Base-by-base conservation (phyloP, 1,140 invertebrate genomes). In the Apis cerana region DNA sequence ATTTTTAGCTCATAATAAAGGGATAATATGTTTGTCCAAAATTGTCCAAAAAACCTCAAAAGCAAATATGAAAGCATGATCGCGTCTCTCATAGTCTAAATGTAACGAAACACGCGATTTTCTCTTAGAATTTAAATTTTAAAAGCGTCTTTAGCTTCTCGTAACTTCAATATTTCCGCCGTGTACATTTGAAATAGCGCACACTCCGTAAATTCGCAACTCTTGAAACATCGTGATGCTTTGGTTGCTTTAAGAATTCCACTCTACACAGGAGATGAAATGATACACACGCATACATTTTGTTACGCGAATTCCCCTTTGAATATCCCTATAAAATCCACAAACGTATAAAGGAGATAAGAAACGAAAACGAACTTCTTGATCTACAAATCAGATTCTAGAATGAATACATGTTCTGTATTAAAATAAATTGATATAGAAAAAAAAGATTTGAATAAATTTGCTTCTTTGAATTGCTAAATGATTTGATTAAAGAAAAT, bases 221-320 rank as follows among this genome's bases (percentile, higher is more conserved):
- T 9, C 76, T 58, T 33, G 65, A 78, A 78, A 78, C 52, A 52
- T 69, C 17, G 33, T 59, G 43, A n/a, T 7, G 64, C 54, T 48
- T 48, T 65, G 65, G 17, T 33, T 27, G 33, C 52, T 78, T 50
- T 33, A 59, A 78, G 52, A 78, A 58, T 78, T 78, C 76, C 5
- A 43, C n/a, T 27, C 33, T 15, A 15, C 58, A 69, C 43, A 52
- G 43, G 33, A 10, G 15, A 12, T 43, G 11, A 43, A 68, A 78
- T 59, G 76, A 69, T 78, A 78, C 76, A 23, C 33, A 52, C 23
- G 56, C 64, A 58, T 50, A 48, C n/a, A 59, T 78, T 48, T 69
- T 48, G 52, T 69, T 69, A 59, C 19, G 17, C 8, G 71, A 80
- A 80, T 65, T 64, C 33, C 10, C 54, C 19, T 8, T 61, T 50